phyloP scores from a whole-genome alignment of 2,797 vertebrate species.

The Ctenosaura bakeri region DNA sequence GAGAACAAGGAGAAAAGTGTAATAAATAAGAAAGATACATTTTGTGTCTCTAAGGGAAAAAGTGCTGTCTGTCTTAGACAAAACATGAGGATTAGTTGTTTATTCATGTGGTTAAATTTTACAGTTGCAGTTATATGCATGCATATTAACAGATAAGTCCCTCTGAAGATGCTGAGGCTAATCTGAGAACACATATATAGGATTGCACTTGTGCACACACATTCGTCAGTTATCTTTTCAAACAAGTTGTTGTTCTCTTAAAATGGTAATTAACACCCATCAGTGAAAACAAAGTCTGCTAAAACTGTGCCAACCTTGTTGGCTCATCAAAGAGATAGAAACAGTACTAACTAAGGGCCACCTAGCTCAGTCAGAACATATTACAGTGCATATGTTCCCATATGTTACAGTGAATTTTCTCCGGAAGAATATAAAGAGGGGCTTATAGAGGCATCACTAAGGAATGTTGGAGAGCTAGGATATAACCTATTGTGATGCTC shows the following conservation, averaged over 20 bases:
- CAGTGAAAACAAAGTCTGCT: not conserved
- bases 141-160: not conserved
- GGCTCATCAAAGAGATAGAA: not conserved
- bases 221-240: constrained; percentile 2
- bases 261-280: not conserved
- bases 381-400: not conserved
- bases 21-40: not conserved
- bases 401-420: not conserved
- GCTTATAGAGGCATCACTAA: not conserved
- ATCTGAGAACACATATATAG: not conserved
- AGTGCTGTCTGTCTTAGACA: not conserved
- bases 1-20: not conserved
- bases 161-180: not conserved
- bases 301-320: not conserved
- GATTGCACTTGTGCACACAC: not conserved
- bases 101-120: not conserved
- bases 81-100: not conserved
- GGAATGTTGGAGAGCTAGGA: not conserved
- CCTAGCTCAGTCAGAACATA: not conserved
- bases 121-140: not conserved
- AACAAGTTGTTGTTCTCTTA: not conserved
- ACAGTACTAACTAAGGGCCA: not conserved
- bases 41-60: not conserved
- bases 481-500: not conserved
- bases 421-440: no score